Evolutionary conservation across 1,140 invertebrate genomes (phyloP).

Genomic region (Meloidogyne exigua): DNA sequence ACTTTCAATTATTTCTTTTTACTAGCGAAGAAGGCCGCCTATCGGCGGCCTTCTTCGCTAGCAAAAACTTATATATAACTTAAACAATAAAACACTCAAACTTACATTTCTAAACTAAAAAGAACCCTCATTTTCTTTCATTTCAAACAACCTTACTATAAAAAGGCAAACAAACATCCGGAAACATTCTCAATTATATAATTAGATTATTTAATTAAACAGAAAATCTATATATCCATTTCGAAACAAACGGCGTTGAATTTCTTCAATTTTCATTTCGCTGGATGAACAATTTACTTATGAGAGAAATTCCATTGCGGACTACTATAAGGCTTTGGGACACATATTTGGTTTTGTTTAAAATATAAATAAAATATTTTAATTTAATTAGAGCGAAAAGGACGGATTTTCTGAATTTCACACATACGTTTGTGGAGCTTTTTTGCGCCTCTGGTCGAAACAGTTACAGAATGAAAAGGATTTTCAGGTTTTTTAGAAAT

Average conservation of each 20-base stretch:
- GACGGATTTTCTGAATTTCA: slow-evolving; percentile 96
- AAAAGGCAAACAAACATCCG: too few relatives aligned
- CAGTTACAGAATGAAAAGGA: slow-evolving; percentile 85
- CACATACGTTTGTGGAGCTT: slow-evolving; percentile 96
- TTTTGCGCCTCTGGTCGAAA: slow-evolving; percentile 89
- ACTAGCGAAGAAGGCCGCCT: too few relatives aligned
- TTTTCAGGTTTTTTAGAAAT: slow-evolving; percentile 76
- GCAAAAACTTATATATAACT: too few relatives aligned
- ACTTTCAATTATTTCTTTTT: too few relatives aligned
- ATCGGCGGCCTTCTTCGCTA: too few relatives aligned
- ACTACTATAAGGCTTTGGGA: slow-evolving; percentile 99
- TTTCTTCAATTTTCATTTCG: slow-evolving; percentile 99
- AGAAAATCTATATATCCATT: slow-evolving; percentile 69
- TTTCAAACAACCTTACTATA: too few relatives aligned
- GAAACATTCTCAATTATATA: too few relatives aligned
- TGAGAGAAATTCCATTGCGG: slow-evolving; percentile 89
- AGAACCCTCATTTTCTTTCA: too few relatives aligned
- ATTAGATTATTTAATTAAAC: background rate
- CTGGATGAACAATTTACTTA: slow-evolving; percentile 99
- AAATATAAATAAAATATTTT: too few relatives aligned
- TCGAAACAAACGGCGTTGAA: slow-evolving; percentile 88
- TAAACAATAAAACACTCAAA: too few relatives aligned
- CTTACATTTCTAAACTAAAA: too few relatives aligned
- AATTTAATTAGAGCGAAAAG: slow-evolving; percentile 72
- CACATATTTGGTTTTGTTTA: slow-evolving; percentile 92